Conservation (phyloP, 2,888 invertebrate species). For the Melikaiella ostensackeni region DNA sequence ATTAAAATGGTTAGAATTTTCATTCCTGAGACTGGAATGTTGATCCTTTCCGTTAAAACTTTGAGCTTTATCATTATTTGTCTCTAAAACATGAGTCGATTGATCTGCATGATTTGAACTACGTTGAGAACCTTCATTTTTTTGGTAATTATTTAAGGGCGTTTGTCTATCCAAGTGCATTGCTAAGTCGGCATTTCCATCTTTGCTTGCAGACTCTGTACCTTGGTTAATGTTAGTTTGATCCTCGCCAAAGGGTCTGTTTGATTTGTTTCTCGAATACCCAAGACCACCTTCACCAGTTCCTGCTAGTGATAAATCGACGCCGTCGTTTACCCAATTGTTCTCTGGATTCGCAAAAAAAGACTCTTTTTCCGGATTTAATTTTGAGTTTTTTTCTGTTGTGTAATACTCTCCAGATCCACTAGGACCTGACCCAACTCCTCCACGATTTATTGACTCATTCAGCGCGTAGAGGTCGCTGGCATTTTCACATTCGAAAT, state of each 20-base stretch:
- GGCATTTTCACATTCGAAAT: constrained; percentile 76
- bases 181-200: constrained; percentile 20
- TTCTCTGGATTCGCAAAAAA: constrained; percentile 19
- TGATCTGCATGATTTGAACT: constrained; percentile 42
- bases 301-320: constrained; percentile 61
- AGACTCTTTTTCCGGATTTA: background rate
- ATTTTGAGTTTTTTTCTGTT: constrained; percentile 40
- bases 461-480: constrained; percentile 60
- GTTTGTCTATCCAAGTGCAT: constrained; percentile 44
- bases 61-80: constrained; percentile 15
- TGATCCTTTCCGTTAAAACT: constrained; percentile 3
- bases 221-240: constrained; percentile 5
- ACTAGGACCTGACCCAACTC: constrained; percentile 38
- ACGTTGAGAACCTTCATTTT: constrained; percentile 37
- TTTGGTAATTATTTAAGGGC: constrained; percentile 41
- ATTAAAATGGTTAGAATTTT: constrained; percentile 31
- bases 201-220: background rate
- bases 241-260: constrained; percentile 5
- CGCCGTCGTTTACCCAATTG: constrained; percentile 43
- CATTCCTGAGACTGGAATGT: background rate
- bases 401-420: constrained; percentile 37
- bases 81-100: constrained; percentile 19
- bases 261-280: constrained; percentile 43
- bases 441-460: constrained; percentile 51
- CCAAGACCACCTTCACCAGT: constrained; percentile 57